Conservation (phyloP, 1,140 invertebrate genomes). For the Pentalonia nigronervosa region DNA sequence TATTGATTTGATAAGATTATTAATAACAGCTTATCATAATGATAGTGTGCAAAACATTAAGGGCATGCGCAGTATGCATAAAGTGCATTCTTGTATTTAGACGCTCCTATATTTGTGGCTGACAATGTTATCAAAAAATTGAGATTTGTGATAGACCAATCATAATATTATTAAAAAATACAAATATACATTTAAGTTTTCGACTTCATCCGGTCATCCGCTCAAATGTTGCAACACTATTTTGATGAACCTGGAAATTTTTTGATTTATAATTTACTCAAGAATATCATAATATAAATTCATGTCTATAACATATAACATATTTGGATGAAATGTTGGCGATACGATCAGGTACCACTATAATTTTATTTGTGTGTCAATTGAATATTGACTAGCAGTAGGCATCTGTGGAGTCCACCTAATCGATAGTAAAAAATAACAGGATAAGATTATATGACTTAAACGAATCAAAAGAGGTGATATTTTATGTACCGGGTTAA, state of each 20-base stretch:
- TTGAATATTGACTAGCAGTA: neutral
- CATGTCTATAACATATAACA: neutral
- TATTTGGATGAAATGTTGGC: conserved; percentile 41
- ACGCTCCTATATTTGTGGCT: neutral
- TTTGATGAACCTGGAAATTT: neutral
- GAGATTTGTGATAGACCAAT: neutral
- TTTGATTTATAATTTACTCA: neutral
- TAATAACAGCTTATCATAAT: no score
- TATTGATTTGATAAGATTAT: no score
- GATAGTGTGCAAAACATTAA: no score
- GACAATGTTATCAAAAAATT: neutral
- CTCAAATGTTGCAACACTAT: neutral
- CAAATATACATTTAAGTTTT: neutral
- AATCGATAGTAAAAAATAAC: neutral
- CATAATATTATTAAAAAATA: neutral
- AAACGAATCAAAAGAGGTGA: neutral
- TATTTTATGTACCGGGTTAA: neutral
- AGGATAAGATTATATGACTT: neutral
- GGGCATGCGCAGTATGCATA: no score
- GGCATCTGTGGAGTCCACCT: neutral
- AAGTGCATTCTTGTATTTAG: no score
- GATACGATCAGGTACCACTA: conserved; percentile 7
- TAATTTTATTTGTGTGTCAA: neutral
- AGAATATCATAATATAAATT: neutral
- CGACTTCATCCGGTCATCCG: neutral